Evolutionary conservation across 1,140 invertebrate species (phyloP).

Genomic region (Agrypnia vestita): DNA sequence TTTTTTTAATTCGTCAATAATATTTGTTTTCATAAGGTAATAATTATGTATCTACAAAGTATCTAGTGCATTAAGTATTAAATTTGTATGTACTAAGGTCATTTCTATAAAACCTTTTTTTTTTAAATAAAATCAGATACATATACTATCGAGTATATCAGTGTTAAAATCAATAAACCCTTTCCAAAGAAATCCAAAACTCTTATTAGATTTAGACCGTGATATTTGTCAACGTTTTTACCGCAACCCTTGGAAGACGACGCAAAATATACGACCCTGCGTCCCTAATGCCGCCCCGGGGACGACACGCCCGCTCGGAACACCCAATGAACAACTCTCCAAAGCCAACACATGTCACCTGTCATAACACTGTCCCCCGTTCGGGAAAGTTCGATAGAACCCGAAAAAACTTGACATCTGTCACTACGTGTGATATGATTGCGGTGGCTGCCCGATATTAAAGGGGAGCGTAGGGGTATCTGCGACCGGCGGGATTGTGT

Average conservation of each 20-base stretch:
- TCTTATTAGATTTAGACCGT: not conserved
- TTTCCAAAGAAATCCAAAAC: too few species aligned
- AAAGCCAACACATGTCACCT: constrained; percentile 47
- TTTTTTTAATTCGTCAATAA: too few species aligned
- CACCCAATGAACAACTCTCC: constrained; percentile 16
- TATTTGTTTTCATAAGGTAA: too few species aligned
- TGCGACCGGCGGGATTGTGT: constrained; percentile 7
- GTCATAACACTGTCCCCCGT: constrained; percentile 41
- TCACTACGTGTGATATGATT: constrained; percentile 53
- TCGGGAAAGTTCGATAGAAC: constrained; percentile 38
- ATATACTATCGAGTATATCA: too few species aligned
- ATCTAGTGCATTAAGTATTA: too few species aligned
- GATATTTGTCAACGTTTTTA: not conserved
- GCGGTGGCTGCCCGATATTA: constrained; percentile 5
- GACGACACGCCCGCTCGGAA: not conserved
- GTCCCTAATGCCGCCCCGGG: constrained; percentile 19
- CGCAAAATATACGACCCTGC: constrained; percentile 21
- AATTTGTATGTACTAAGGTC: too few species aligned
- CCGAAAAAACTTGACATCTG: constrained; percentile 54
- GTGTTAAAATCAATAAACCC: too few species aligned
- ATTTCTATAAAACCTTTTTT: too few species aligned
- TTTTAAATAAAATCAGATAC: too few species aligned
- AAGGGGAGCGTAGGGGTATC: not conserved
- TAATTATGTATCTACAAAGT: too few species aligned
- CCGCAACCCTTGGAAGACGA: constrained; percentile 19